Conservation (phyloP, 2,888 invertebrate genomes). For the Brachypterus glaber region DNA sequence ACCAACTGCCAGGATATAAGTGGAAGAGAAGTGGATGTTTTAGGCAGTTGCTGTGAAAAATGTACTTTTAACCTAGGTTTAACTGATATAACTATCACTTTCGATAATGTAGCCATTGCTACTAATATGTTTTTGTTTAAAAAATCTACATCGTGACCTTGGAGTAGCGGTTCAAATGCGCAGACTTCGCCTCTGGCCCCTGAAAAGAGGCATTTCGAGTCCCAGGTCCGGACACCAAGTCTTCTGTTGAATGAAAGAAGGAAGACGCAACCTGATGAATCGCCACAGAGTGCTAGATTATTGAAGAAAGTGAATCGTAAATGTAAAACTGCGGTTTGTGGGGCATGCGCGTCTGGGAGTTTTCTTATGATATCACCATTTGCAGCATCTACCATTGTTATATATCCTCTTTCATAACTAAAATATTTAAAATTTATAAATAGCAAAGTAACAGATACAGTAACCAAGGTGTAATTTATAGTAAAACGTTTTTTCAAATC, state of each 20-base stretch:
- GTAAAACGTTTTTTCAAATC: too few relatives aligned
- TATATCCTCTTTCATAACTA: constrained; percentile 65
- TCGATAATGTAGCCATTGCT: constrained; percentile 89
- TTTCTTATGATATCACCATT: constrained; percentile 68
- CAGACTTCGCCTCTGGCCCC: constrained; percentile 94
- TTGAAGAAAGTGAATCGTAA: constrained; percentile 41
- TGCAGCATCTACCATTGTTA: constrained; percentile 82
- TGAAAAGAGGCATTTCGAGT: constrained; percentile 90
- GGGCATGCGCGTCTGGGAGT: constrained; percentile 72
- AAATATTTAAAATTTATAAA: too few relatives aligned
- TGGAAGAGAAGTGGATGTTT: constrained; percentile 68
- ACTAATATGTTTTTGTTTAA: constrained; percentile 68
- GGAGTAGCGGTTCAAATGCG: constrained; percentile 55
- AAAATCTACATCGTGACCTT: constrained; percentile 48
- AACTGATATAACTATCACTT: constrained; percentile 67
- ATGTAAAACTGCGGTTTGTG: constrained; percentile 73
- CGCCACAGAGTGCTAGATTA: constrained; percentile 69
- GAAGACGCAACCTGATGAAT: constrained; percentile 87
- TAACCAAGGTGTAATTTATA: too few relatives aligned
- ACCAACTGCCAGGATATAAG: constrained; percentile 90
- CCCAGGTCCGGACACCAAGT: constrained; percentile 79
- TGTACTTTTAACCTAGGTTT: constrained; percentile 68
- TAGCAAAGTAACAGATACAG: too few relatives aligned
- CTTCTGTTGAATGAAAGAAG: constrained; percentile 81
- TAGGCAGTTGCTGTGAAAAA: constrained; percentile 66